These are phyloP conservation scores for Holcopasites calliopsidis DNA, from an alignment of 1,140 invertebrate genomes.

Conservation along the genomic window DNA sequence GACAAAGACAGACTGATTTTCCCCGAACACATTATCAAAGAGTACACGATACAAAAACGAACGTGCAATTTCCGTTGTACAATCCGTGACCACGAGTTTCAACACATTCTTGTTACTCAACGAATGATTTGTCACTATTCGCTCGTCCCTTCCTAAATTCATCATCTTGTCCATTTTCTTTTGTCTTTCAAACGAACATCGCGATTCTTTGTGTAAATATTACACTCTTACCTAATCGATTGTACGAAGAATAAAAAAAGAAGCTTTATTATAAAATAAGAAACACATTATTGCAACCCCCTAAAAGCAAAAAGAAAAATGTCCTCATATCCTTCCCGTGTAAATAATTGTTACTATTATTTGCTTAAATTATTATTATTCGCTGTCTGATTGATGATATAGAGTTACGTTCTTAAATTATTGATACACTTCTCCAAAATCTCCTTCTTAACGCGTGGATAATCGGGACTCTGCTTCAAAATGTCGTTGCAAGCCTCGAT, in stretches of 20 bases:
- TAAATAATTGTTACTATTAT: too few relatives aligned
- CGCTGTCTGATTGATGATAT: background rate
- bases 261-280: too few relatives aligned
- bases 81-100: conserved; percentile 46
- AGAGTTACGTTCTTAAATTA: conserved; percentile 85
- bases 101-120: background rate
- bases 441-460: conserved; percentile 94
- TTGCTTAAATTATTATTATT: too few relatives aligned
- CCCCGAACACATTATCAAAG: conserved; percentile 36
- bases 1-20: conserved; percentile 31
- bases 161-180: too few relatives aligned
- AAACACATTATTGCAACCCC: too few relatives aligned
- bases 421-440: conserved; percentile 96
- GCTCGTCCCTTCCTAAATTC: background rate
- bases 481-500: conserved; percentile 93
- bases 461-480: conserved; percentile 90
- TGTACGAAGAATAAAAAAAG: too few relatives aligned
- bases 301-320: background rate
- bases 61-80: conserved; percentile 22
- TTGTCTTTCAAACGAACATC: background rate
- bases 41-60: conserved; percentile 40
- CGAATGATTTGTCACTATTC: background rate
- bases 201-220: background rate
- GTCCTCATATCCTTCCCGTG: too few relatives aligned
- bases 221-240: too few relatives aligned